Evolutionary conservation across 2,888 invertebrate species (phyloP), one percentile per base, ranked within the genome.

Genomic region (Thereva nobilitata): DNA sequence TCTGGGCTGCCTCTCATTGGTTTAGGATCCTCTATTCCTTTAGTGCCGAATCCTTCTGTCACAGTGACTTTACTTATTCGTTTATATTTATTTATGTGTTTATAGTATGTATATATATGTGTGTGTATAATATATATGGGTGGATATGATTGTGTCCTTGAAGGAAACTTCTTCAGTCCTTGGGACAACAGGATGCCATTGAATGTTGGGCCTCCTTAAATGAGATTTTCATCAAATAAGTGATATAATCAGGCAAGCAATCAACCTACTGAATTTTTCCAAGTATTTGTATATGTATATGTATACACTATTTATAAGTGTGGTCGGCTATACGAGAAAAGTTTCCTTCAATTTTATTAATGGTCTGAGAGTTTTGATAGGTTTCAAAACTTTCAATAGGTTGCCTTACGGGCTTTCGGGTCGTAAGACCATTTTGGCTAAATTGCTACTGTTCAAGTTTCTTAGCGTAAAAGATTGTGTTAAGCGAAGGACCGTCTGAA

Each of bases 161-260:
- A 40, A 37, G 53, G 38, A 37, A 53, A 53, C n/a, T 53, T 53
- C 38, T 38, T 53, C 9, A n/a, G 10, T 38, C 53, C 10, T 8
- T 38, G 10, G 23, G 23, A 53, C 9, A 40, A 38, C 53, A 23
- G 38, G 38, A 53, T 9, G n/a, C 53, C n/a, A 53, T 37, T 53
- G 4, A 53, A 53, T 53, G 38, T 53, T 8, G 40, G n/a, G 10
- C 40, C 23, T 23, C 23, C 23, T 23, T 53, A 40, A 53, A 53
- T 53, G 53, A 10, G 40, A 53, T 53, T 53, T 53, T 53, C 53
- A 53, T 38, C 53, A 53, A 37, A 53, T 35, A 53, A 53, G 53
- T 40, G 40, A 53, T 40, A 38, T 53, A 38, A 53, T 53, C 53
- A 53, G 40, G n/a, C n/a, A 53, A 37, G 53, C 53, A 53, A 53